Evolutionary conservation across 2,797 vertebrate species (phyloP), one percentile per base, ranked within the genome.

Genomic region (Acrossocheilus wenchowensis): DNA sequence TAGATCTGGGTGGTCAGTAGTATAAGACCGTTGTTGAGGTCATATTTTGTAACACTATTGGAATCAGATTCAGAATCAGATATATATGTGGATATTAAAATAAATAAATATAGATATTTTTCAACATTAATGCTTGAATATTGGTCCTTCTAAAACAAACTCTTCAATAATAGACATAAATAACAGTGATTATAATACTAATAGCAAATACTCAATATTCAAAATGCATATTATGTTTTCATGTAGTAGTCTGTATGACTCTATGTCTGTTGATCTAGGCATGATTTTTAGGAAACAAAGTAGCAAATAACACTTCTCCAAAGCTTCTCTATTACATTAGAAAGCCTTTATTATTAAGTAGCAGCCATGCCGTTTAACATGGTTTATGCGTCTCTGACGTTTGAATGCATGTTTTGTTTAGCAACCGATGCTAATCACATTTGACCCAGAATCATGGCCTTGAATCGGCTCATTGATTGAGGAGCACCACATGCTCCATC

Each of bases 1-100:
- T 89, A 93, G 86, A 88, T 92, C 89, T 92, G 91, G 94, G 92
- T 92, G 91, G 93, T 91, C 95, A 93, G 93, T 93, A 89, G 92
- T 91, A 92, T 92, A 95, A 95, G 93, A 93, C 92, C 23, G n/a
- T 36, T 23, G 19, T 45, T 78, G 60, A 85, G 83, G 64, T 85
- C 64, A 85, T 85, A 34, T 4, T 15, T 54, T 78, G n/a, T 48
- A 85, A 69, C 17, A 19, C 14, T 52, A 9, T 50, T 66, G 8
- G 60, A 68, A 62, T 19, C 12, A 0, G 2, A 64, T 30, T 50
- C 52, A 5, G 60, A 68, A 62, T 19, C 12, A 0, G 2, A 64
- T 30, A n/a, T 60, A n/a, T 57, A 64, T 62, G 11, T 64, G n/a
- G 11, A 30, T 30, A 14, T 15, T 30, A 6, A 30, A 64, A 64